phyloP scores from a whole-genome alignment of 1,140 invertebrate species.

The Caenorhabditis briggsae region DNA sequence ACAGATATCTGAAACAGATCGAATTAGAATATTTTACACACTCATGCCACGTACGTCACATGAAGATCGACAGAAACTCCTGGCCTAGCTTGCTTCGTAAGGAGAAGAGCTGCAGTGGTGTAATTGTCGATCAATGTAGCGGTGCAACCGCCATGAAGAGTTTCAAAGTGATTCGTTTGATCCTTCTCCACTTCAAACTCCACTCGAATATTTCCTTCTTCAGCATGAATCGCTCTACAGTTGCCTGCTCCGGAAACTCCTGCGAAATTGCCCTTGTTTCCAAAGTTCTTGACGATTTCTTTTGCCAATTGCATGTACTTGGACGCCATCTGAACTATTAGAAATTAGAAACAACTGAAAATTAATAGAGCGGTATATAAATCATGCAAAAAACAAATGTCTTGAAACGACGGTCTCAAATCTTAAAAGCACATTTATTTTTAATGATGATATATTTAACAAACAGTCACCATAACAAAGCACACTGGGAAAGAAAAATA shows the following conservation, averaged over 20 bases:
- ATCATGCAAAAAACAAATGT: not conserved
- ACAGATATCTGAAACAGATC: slow-evolving; percentile 80
- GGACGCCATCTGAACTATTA: not conserved
- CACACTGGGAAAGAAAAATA: not conserved
- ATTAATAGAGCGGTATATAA: not conserved
- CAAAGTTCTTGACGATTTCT: slow-evolving; percentile 41
- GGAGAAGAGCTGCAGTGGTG: slow-evolving; percentile 84
- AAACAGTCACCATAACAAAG: not conserved
- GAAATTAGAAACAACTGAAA: not conserved
- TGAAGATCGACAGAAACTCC: slow-evolving; percentile 85
- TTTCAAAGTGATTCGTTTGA: slow-evolving; percentile 77
- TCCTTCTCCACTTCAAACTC: slow-evolving; percentile 62
- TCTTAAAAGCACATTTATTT: not conserved
- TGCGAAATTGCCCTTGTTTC: slow-evolving; percentile 1
- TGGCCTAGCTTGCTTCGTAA: slow-evolving; percentile 79
- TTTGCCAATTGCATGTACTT: slow-evolving; percentile 42
- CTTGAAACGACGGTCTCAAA: not conserved
- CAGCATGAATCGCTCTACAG: slow-evolving; percentile 43
- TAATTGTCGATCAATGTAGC: slow-evolving; percentile 86
- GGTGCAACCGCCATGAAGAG: slow-evolving; percentile 88
- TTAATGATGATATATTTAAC: not conserved
- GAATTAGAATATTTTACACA: too few species aligned
- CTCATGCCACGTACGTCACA: slow-evolving; percentile 79
- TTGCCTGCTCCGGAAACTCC: slow-evolving; percentile 7
- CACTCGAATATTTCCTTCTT: slow-evolving; percentile 57